Evolutionary conservation across 1,140 invertebrate genomes (phyloP).

Genomic region (Steinernema feltiae): DNA sequence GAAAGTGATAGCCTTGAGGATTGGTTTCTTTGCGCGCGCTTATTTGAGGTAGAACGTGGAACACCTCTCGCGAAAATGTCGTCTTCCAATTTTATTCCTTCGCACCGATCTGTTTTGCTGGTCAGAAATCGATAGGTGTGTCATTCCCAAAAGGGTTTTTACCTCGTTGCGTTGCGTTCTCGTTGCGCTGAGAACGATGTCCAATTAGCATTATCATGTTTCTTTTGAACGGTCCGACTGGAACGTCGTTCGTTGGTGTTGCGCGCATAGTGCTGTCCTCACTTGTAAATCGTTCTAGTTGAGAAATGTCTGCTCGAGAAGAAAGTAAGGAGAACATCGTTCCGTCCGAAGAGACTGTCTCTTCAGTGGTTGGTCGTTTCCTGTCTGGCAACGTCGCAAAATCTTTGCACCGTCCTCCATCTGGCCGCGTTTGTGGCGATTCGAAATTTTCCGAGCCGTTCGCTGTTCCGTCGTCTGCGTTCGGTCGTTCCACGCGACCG

Average conservation of each 20-base stretch:
- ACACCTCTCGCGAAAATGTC: not conserved
- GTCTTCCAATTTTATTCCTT: not conserved
- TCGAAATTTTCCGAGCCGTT: too few species aligned
- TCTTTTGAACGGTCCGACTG: too few species aligned
- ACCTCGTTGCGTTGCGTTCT: not conserved
- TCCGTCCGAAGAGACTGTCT: not conserved
- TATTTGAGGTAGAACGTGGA: not conserved
- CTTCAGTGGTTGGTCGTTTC: not conserved
- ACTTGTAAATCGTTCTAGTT: not conserved
- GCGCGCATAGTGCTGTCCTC: not conserved
- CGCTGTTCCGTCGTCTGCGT: too few species aligned
- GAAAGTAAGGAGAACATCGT: not conserved
- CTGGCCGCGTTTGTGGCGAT: too few species aligned
- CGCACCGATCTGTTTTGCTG: not conserved
- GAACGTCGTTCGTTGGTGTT: not conserved
- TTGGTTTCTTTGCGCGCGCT: not conserved
- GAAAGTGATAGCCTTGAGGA: conserved; percentile 1
- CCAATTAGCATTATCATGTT: not conserved
- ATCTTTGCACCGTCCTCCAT: not conserved
- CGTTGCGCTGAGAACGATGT: not conserved
- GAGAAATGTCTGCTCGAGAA: not conserved
- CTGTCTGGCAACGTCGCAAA: not conserved
- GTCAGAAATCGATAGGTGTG: not conserved
- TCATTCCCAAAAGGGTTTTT: not conserved
- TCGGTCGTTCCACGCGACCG: too few species aligned